phyloP scores from a whole-genome alignment of 2,888 invertebrate species.

The Zaprionus bogoriensis region DNA sequence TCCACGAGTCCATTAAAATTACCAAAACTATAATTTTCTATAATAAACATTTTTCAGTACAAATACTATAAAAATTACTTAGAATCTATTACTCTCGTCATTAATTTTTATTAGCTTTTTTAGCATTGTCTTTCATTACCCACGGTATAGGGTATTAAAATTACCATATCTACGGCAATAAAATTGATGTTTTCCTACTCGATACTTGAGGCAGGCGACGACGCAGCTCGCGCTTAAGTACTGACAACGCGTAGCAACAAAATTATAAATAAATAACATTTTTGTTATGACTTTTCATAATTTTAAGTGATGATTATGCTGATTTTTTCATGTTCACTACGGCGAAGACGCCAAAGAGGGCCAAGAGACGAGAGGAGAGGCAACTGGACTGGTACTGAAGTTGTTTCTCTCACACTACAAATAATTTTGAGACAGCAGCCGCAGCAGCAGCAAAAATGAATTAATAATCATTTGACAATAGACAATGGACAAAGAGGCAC shows the following conservation, averaged over 20 bases:
- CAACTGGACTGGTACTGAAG: neutral
- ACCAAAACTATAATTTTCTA: too few relatives aligned
- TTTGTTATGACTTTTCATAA: constrained; percentile 71
- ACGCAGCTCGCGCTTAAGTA: constrained; percentile 66
- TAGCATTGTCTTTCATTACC: too few relatives aligned
- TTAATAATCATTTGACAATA: constrained; percentile 69
- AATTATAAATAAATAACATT: constrained; percentile 50
- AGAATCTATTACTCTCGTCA: too few relatives aligned
- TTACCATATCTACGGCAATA: constrained; percentile 50
- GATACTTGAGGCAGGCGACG: constrained; percentile 39
- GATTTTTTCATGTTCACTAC: constrained; percentile 57
- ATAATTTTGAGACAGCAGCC: constrained; percentile 50
- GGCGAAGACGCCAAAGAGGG: constrained; percentile 5
- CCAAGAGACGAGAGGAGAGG: neutral
- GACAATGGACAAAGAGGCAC: constrained; percentile 57
- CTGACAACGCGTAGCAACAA: constrained; percentile 37
- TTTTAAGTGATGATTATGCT: constrained; percentile 76
- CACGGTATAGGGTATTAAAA: neutral
- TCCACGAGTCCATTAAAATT: too few relatives aligned
- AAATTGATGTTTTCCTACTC: constrained; percentile 63
- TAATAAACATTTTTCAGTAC: too few relatives aligned
- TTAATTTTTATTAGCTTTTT: too few relatives aligned
- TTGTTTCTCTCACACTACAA: constrained; percentile 20
- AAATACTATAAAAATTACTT: too few relatives aligned
- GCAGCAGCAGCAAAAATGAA: constrained; percentile 59